Conservation (phyloP, 2,113 vertebrate species). For the Bos taurus region ARS-UCD2.0 NC_037335.1:109737501-109738000, state of each 20-base stretch:
- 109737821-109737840: neutral
- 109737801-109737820: neutral
- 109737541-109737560: neutral
- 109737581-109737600: neutral
- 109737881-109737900: neutral
- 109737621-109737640: neutral
- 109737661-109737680: neutral
- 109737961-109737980: neutral
- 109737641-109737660: rapidly evolving
- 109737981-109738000: neutral
- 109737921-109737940: neutral
- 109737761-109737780: neutral
- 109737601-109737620: neutral
- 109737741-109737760: neutral
- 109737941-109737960: neutral
- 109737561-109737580: neutral
- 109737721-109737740: neutral
- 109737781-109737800: neutral
- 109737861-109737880: neutral
- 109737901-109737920: neutral
- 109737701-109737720: neutral
- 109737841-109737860: neutral
- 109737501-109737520: neutral
- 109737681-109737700: neutral
- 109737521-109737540: neutral